Conservation (phyloP, 2,113 vertebrate species). For the Otocyon megalotis region DNA sequence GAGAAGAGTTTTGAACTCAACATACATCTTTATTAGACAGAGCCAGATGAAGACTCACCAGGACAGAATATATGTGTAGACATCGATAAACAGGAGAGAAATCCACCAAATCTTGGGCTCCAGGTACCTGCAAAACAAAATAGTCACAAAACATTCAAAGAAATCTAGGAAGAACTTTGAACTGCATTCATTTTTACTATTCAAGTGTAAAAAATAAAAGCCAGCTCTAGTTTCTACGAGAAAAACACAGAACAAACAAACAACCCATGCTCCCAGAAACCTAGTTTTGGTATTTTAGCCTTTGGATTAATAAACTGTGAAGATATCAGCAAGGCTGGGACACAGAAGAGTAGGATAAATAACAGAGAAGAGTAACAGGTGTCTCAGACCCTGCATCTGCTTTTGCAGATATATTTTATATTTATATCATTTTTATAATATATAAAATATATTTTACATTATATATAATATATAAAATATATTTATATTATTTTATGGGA, state of each 20-base stretch:
- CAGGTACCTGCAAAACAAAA: constrained; percentile 89
- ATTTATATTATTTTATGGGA: no score
- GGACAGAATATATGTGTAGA: constrained; percentile 96
- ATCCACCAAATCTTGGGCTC: constrained; percentile 97
- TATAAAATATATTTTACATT: no score
- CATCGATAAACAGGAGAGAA: constrained; percentile 98
- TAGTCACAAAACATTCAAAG: neutral
- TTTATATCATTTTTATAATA: no score
- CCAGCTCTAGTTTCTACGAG: neutral
- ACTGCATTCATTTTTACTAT: neutral
- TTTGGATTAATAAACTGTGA: neutral
- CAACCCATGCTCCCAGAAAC: neutral
- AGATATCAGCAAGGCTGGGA: neutral
- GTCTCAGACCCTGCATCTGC: neutral
- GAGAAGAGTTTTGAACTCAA: constrained; percentile 52
- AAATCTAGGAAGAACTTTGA: neutral
- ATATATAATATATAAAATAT: no score
- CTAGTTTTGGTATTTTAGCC: neutral
- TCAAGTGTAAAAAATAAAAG: neutral
- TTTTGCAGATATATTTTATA: neutral
- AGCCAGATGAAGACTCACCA: constrained; percentile 88
- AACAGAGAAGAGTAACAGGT: neutral
- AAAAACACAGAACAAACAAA: constrained; percentile 53
- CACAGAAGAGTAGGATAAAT: neutral
- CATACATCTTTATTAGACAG: neutral